These are phyloP conservation scores for Cariama cristata DNA, from an alignment of 2,113 vertebrate genomes.

Conservation along the genomic window DNA sequence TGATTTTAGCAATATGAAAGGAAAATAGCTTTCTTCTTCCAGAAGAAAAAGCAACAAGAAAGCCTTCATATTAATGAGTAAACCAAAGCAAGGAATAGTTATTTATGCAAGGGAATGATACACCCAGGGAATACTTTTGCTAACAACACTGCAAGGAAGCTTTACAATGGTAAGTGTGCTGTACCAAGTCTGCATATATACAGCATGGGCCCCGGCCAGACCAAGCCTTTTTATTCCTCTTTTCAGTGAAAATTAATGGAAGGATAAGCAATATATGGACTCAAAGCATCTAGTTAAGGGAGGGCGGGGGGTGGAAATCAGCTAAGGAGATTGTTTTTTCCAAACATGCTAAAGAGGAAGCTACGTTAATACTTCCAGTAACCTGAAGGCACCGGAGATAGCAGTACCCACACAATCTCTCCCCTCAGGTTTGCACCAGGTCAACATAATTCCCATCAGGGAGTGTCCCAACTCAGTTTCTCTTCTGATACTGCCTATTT, in stretches of 20 bases:
- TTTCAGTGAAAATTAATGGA: background rate
- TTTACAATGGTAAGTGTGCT: background rate
- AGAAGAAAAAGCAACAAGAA: background rate
- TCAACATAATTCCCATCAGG: background rate
- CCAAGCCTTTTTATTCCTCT: background rate
- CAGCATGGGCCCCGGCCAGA: background rate
- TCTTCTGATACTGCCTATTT: background rate
- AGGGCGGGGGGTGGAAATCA: accelerated
- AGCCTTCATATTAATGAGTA: background rate
- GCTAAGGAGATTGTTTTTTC: background rate
- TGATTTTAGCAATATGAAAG: background rate
- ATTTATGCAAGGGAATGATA: background rate
- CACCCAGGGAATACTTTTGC: background rate
- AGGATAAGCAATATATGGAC: background rate
- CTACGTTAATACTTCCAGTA: background rate
- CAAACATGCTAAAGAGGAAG: background rate
- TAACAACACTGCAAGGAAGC: background rate
- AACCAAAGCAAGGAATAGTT: background rate
- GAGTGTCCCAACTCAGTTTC: background rate
- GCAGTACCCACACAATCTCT: background rate
- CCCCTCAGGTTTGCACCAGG: background rate
- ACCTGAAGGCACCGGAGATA: background rate
- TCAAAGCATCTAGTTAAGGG: background rate
- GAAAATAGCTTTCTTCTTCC: background rate
- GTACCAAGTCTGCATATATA: background rate